Evolutionary conservation across 2,888 invertebrate species (phyloP).

Genomic region (Aporophyla nigra): DNA sequence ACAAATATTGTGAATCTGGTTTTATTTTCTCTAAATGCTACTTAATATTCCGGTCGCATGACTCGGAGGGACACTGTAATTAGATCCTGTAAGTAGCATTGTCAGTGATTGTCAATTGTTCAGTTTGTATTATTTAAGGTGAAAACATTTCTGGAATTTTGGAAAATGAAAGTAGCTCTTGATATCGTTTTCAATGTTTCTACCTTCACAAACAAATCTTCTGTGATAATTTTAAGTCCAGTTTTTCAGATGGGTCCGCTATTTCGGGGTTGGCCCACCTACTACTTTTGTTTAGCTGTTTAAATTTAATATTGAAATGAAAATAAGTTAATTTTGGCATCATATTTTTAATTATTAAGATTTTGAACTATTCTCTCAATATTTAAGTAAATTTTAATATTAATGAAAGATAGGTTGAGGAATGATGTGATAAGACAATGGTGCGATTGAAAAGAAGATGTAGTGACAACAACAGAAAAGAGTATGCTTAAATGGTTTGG

Average conservation of each 20-base stretch:
- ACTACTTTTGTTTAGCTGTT: neutral
- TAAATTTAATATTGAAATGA: neutral
- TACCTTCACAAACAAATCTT: neutral
- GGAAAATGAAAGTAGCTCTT: neutral
- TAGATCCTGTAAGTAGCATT: constrained; percentile 50
- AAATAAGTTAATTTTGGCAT: neutral
- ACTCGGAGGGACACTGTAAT: constrained; percentile 48
- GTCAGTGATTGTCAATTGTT: constrained; percentile 58
- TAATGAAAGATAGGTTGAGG: too few relatives aligned
- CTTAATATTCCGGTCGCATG: constrained; percentile 55
- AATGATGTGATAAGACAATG: too few relatives aligned
- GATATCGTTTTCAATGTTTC: neutral
- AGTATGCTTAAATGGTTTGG: too few relatives aligned
- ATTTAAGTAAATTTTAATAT: neutral
- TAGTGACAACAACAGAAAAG: too few relatives aligned
- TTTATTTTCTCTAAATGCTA: constrained; percentile 49
- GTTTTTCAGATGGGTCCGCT: neutral
- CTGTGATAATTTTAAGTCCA: too few relatives aligned
- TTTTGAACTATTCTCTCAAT: neutral
- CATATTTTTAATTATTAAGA: neutral
- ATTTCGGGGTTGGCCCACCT: too few relatives aligned
- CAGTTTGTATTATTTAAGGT: constrained; percentile 33
- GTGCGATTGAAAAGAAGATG: too few relatives aligned
- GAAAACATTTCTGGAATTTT: constrained; percentile 2
- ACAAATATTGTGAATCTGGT: constrained; percentile 45